Conservation (phyloP, 2,113 vertebrate genomes). For the Poecilia latipinna region DNA sequence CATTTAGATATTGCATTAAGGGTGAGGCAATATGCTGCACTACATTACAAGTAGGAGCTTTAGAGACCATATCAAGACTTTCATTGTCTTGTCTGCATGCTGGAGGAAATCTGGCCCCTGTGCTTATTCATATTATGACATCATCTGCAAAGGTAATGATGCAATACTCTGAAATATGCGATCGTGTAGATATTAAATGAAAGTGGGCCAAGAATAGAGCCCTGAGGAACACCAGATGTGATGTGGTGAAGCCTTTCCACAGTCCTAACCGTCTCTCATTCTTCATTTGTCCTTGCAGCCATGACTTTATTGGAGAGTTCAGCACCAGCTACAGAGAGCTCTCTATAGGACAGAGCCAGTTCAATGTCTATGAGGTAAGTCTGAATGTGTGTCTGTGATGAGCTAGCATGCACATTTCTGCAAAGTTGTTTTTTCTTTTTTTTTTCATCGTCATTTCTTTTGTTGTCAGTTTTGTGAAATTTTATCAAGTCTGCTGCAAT, state of each 20-base stretch:
- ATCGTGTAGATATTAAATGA: neutral
- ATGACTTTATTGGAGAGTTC: constrained; percentile 98
- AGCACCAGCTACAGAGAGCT: constrained; percentile 97
- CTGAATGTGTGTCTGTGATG: neutral
- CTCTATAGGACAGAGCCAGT: constrained; percentile 94
- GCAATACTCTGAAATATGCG: neutral
- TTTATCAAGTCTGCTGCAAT: no score
- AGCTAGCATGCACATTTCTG: neutral
- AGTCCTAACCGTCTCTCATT: neutral
- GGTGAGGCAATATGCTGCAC: no score
- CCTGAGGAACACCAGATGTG: neutral
- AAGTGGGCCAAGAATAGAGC: neutral
- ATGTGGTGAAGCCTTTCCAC: neutral
- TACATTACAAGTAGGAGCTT: no score
- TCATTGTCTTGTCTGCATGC: no score
- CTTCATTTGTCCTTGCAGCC: constrained; percentile 72
- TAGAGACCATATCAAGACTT: no score
- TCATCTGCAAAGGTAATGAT: neutral
- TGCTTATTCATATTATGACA: neutral
- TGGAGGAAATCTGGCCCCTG: neutral
- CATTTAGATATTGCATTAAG: no score
- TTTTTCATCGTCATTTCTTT: no score
- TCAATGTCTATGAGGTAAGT: constrained; percentile 95
- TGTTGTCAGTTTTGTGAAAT: no score
- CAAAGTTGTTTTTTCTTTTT: neutral